These are phyloP conservation scores for Macaca fascicularis DNA, from an alignment of 2,113 vertebrate genomes.

Conservation along the genomic window T2T-MFA8v1.1 NC_088378.1:134590501-134591000, in stretches of 20 bases:
- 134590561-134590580: rapidly evolving
- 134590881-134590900: neutral
- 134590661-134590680: neutral
- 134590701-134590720: neutral
- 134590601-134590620: neutral
- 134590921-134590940: neutral
- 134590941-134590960: neutral
- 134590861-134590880: neutral
- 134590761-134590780: neutral
- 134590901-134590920: neutral
- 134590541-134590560: neutral
- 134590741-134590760: neutral
- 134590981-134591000: neutral
- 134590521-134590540: neutral
- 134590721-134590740: neutral
- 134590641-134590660: neutral
- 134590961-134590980: neutral
- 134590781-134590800: neutral
- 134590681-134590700: neutral
- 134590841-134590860: neutral
- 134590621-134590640: neutral
- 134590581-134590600: neutral
- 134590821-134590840: too few species aligned
- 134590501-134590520: neutral
- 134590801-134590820: too few species aligned